Percentiles rank a stretch among this genome's conserved stretches.
phyloP scores from a whole-genome alignment of 2,888 invertebrate species.

The Drosophila kokeensis region DNA sequence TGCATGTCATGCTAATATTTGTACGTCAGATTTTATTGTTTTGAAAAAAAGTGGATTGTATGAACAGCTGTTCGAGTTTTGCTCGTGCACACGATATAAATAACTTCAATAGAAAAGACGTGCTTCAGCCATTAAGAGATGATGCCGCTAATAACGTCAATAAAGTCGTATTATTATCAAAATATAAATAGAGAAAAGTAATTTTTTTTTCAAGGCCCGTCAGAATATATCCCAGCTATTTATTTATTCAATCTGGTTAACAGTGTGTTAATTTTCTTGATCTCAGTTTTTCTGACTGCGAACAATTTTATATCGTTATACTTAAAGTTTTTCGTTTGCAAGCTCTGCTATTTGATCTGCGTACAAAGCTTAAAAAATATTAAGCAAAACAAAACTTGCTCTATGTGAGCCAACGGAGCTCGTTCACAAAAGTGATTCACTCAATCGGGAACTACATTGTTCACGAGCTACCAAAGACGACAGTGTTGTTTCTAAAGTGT shows the following conservation, averaged over 20 bases:
- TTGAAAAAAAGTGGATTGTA: not conserved
- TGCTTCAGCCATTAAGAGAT: not conserved
- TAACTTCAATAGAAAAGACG: not conserved
- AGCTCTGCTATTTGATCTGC: not conserved
- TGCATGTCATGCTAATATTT: slow-evolving; percentile 8
- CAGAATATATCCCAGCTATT: not conserved
- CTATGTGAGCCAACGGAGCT: slow-evolving; percentile 9
- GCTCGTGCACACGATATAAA: not conserved
- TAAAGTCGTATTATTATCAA: not conserved
- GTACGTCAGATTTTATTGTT: not conserved
- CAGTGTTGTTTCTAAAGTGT: slow-evolving; percentile 57
- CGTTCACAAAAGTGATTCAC: slow-evolving; percentile 13
- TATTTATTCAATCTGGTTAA: not conserved
- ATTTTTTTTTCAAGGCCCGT: not conserved
- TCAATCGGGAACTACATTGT: slow-evolving; percentile 17
- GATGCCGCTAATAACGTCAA: not conserved
- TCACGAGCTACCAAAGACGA: slow-evolving; percentile 25
- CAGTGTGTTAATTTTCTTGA: not conserved
- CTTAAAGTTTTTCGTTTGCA: not conserved
- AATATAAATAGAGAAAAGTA: not conserved
- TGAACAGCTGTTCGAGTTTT: not conserved
- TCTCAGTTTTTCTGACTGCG: not conserved
- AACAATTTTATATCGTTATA: not conserved
- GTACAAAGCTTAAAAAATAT: not conserved
- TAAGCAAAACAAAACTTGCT: slow-evolving; percentile 4